Conservation (phyloP, 2,888 invertebrate species). For the Dolichopus griseipennis region DNA sequence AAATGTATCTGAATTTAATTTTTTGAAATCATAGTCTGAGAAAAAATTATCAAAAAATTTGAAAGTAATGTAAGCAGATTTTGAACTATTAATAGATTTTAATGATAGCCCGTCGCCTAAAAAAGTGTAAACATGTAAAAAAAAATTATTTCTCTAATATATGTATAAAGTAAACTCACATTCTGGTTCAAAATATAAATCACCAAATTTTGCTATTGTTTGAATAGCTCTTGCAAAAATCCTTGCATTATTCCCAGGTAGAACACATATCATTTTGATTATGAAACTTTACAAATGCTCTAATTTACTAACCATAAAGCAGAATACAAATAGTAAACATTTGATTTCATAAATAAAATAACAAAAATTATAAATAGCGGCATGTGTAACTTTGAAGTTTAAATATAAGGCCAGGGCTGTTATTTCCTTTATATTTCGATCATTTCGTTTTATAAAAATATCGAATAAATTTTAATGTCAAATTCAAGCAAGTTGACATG, state of each 20-base stretch:
- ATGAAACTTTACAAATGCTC: not conserved
- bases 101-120: slow-evolving; percentile 59
- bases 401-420: too few relatives aligned
- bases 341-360: too few relatives aligned
- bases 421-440: too few relatives aligned
- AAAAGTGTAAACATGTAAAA: slow-evolving; percentile 32
- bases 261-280: not conserved
- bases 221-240: slow-evolving; percentile 79
- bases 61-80: slow-evolving; percentile 75
- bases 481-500: too few relatives aligned
- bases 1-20: slow-evolving; percentile 44
- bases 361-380: too few relatives aligned
- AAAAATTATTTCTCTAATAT: not conserved
- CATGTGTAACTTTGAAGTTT: too few relatives aligned
- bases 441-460: too few relatives aligned
- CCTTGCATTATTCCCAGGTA: slow-evolving; percentile 31
- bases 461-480: too few relatives aligned
- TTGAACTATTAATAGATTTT: slow-evolving; percentile 69
- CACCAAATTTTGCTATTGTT: slow-evolving; percentile 76
- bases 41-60: slow-evolving; percentile 70
- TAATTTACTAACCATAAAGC: too few relatives aligned
- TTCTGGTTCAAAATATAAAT: slow-evolving; percentile 61
- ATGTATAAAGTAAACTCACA: not conserved
- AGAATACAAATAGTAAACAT: too few relatives aligned
- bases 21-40: slow-evolving; percentile 54